These are phyloP conservation scores for Poeciliopsis infans DNA, from an alignment of 2,797 vertebrate species.

Conservation along the genomic window DNA sequence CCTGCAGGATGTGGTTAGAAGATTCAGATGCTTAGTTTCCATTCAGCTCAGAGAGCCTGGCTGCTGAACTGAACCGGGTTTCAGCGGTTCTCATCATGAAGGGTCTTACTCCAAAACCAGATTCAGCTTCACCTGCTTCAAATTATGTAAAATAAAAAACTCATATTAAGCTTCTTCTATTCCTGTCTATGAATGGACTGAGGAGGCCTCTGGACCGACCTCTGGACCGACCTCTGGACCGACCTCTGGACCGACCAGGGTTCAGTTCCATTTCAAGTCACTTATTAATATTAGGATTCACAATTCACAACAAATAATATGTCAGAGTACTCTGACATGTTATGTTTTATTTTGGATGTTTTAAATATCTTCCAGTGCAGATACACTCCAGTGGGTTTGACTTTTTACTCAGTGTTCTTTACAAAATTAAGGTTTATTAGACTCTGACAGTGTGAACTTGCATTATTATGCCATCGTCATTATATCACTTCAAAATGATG, in stretches of 20 bases:
- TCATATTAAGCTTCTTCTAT: not conserved
- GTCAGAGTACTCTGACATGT: not conserved
- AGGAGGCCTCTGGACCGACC: slow-evolving; percentile 3
- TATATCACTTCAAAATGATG: too few relatives aligned
- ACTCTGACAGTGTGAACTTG: too few relatives aligned
- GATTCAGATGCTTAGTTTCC: slow-evolving; percentile 49
- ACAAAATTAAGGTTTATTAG: too few relatives aligned
- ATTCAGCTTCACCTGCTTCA: not conserved
- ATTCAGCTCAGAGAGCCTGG: slow-evolving; percentile 21
- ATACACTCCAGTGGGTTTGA: too few relatives aligned
- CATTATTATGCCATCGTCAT: too few relatives aligned
- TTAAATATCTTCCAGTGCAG: not conserved
- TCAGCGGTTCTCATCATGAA: slow-evolving; percentile 42
- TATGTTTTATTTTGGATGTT: too few relatives aligned
- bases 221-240: too few relatives aligned
- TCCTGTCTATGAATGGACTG: slow-evolving; percentile 44
- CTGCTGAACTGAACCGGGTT: slow-evolving; percentile 27
- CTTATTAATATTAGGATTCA: not conserved
- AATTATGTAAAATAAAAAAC: too few relatives aligned
- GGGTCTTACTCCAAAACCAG: slow-evolving; percentile 13
- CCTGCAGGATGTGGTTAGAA: slow-evolving; percentile 65
- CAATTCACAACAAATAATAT: not conserved
- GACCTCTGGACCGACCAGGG: not conserved
- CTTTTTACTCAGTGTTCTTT: not conserved
- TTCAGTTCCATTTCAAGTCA: not conserved